Conservation (phyloP, 2,888 invertebrate species). For the Drosophila pseudotalamancana region DNA sequence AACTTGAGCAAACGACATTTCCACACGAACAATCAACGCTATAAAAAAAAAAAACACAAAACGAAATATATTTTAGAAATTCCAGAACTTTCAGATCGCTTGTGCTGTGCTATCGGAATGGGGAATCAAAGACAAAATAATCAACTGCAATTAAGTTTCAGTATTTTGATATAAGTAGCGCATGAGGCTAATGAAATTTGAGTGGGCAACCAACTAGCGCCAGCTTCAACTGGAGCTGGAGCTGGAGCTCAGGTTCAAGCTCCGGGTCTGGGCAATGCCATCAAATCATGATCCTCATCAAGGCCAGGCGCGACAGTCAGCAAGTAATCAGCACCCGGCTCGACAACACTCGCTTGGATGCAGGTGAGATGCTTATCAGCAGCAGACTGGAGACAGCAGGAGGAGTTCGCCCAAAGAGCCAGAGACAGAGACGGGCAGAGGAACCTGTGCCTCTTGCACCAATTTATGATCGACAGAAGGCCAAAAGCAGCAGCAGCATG, state of each 20-base stretch:
- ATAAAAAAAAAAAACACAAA: too few species aligned
- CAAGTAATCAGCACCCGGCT: conserved; percentile 65
- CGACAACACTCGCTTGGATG: conserved; percentile 31
- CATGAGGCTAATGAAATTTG: conserved; percentile 68
- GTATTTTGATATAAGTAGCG: conserved; percentile 56
- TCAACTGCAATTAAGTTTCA: conserved; percentile 46
- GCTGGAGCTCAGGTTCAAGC: not conserved
- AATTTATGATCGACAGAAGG: conserved; percentile 76
- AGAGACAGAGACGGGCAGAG: conserved; percentile 3
- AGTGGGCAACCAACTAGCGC: conserved; percentile 49
- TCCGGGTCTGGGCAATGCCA: conserved; percentile 41
- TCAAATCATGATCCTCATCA: conserved; percentile 68
- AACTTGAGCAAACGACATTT: too few species aligned
- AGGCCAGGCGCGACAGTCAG: conserved; percentile 64
- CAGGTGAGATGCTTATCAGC: conserved; percentile 66
- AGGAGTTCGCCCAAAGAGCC: conserved; percentile 22
- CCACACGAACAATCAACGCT: too few species aligned
- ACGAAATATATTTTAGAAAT: conserved; percentile 1
- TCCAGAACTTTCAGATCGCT: conserved; percentile 1
- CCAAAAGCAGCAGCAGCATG: conserved; percentile 41
- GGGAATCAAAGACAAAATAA: conserved; percentile 51
- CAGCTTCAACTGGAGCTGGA: conserved; percentile 14
- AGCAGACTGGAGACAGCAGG: conserved; percentile 51
- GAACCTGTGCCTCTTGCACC: conserved; percentile 58
- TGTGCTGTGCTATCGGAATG: conserved; percentile 27